These are phyloP conservation scores for Cervus canadensis DNA, from an alignment of 2,113 vertebrate genomes.

Conservation along the genomic window DNA sequence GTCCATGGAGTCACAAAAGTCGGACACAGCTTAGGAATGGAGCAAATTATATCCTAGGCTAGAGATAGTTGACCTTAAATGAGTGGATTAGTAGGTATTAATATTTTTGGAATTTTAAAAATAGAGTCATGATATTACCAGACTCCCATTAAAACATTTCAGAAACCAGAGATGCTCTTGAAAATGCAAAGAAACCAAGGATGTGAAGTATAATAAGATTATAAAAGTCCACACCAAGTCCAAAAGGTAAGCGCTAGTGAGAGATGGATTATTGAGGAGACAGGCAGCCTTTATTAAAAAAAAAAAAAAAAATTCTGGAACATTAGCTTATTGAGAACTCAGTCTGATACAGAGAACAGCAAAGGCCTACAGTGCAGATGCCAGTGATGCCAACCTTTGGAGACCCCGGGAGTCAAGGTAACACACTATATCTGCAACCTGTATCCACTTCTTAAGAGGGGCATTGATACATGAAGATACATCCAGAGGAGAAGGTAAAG, in stretches of 20 bases:
- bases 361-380: too few relatives aligned
- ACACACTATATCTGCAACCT: fast-evolving
- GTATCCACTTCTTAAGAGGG: fast-evolving
- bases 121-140: neutral
- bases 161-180: neutral
- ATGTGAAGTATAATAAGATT: neutral
- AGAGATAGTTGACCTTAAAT: neutral
- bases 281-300: neutral
- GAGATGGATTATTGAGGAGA: too few relatives aligned
- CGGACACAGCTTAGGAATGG: neutral
- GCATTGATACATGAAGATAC: neutral
- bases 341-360: neutral
- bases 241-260: neutral
- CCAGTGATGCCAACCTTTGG: fast-evolving
- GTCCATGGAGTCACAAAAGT: neutral
- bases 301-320: neutral
- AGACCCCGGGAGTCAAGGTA: fast-evolving
- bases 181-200: neutral
- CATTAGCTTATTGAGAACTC: neutral
- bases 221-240: neutral
- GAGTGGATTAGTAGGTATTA: neutral
- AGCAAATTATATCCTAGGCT: neutral
- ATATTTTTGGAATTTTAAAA: neutral
- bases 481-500: neutral
- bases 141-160: neutral